Percentiles rank a stretch among this genome's conserved stretches.
Evolutionary conservation across 2,113 vertebrate species (phyloP).

Genomic region (Scophthalmus maximus): DNA sequence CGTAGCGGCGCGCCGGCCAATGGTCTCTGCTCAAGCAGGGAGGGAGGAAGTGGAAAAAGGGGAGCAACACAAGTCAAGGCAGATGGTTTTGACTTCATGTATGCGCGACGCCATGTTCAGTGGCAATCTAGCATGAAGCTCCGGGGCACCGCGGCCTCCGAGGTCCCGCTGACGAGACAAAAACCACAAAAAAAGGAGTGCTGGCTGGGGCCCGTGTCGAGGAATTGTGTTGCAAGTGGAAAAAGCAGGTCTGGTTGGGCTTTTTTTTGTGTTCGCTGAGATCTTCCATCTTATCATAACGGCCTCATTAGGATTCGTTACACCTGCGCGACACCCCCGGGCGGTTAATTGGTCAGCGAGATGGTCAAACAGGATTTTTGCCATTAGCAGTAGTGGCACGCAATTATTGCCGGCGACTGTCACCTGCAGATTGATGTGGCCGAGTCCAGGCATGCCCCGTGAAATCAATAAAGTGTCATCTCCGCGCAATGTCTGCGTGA

Average conservation of each 20-base stretch:
- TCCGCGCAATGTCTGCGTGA: conserved; percentile 65
- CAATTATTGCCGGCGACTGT: conserved; percentile 69
- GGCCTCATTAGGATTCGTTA: conserved; percentile 55
- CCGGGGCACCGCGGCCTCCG: too few relatives aligned
- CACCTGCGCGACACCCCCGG: conserved; percentile 35
- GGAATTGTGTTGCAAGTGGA: not conserved
- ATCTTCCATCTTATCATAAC: conserved; percentile 13
- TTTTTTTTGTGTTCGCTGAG: not conserved
- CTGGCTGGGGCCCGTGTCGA: conserved; percentile 22
- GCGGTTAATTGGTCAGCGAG: conserved; percentile 63
- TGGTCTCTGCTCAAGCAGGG: conserved; percentile 39
- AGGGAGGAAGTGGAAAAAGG: conserved; percentile 7
- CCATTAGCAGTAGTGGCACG: conserved; percentile 67
- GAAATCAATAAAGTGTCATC: conserved; percentile 82
- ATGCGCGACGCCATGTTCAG: conserved; percentile 33
- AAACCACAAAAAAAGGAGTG: not conserved
- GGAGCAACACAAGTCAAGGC: conserved; percentile 32
- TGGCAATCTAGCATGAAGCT: conserved; percentile 23
- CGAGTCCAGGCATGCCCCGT: conserved; percentile 56
- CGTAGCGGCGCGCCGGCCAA: conserved; percentile 67
- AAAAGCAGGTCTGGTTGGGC: conserved; percentile 24
- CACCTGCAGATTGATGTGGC: conserved; percentile 74
- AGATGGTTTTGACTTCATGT: conserved; percentile 61
- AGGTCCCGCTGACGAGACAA: too few relatives aligned
- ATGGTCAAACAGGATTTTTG: conserved; percentile 67